Evolutionary conservation across 2,797 vertebrate genomes (phyloP).

Genomic region (Coranthus polyacanthus): DNA sequence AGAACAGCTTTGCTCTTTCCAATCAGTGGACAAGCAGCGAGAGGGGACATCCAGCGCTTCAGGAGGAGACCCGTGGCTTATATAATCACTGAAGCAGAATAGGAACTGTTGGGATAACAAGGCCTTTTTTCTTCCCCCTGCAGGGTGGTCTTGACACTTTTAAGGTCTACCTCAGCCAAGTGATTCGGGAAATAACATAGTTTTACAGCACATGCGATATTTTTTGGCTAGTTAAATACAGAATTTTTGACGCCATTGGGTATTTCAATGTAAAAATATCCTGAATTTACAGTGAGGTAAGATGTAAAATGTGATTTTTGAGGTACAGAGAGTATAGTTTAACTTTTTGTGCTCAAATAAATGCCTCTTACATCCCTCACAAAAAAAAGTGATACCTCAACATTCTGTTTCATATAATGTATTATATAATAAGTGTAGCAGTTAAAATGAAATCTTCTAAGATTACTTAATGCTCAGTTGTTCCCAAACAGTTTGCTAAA

Average conservation of each 20-base stretch:
- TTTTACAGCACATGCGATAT: slow-evolving; percentile 36
- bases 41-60: slow-evolving; percentile 68
- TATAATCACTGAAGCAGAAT: slow-evolving; percentile 73
- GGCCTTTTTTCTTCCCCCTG: slow-evolving; percentile 63
- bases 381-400: background rate
- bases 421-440: slow-evolving; percentile 9
- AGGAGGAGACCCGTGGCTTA: slow-evolving; percentile 63
- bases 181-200: slow-evolving; percentile 38
- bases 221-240: slow-evolving; percentile 2
- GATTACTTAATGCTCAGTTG: background rate
- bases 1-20: slow-evolving; percentile 65
- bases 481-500: slow-evolving; percentile 14
- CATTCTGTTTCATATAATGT: too few species aligned
- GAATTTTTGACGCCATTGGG: background rate
- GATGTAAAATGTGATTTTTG: too few species aligned
- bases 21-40: slow-evolving; percentile 75
- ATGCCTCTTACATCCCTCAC: background rate
- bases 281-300: background rate
- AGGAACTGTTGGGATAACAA: slow-evolving; percentile 74
- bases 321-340: background rate
- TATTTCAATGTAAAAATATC: background rate
- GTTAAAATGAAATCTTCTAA: slow-evolving; percentile 7
- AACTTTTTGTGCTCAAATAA: background rate
- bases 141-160: slow-evolving; percentile 69
- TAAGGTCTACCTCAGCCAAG: slow-evolving; percentile 36